Evolutionary conservation across 2,113 vertebrate genomes (phyloP), one percentile per base, ranked within the genome.

Genomic region (Origma solitaria): DNA sequence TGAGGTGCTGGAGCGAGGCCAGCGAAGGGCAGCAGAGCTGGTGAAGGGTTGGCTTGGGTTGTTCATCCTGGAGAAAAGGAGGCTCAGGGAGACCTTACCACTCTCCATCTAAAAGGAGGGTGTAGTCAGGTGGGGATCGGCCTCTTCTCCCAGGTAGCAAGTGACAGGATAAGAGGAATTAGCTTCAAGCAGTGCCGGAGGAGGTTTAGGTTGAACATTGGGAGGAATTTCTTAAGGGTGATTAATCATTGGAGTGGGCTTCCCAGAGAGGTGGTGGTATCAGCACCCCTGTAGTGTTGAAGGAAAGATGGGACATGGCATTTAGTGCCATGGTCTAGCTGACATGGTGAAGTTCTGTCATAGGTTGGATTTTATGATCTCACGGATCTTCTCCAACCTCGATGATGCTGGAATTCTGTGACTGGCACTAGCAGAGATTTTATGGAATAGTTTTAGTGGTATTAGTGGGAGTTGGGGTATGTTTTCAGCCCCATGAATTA

Each of bases 341-440:
- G 77, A 30, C 5, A 7, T 24, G 27, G 37, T 64, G 15, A 15
- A 21, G 7, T 12, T 88, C 7, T 0, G 15, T 57, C 23, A 13
- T 9, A 58, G 45, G 45, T 30, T 68, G 38, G n/a, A 53, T 45
- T 38, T 30, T 13, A 25, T 60, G 13, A 60, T 75, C 11, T 44
- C 38, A 40, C 30, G 40, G 45, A n/a, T 61, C n/a, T 53, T 82
- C 25, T 75, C 24, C 40, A 47, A 2, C 14, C 20, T 53, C 7
- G 31, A 17, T 53, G 38, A 33, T 38, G 24, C 21, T 50, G 35
- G 22, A 51, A 31, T 47, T 75, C n/a, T 68, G 37, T 58, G 37
- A 5, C 51, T n/a, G 47, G 33, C 17, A 9, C 7, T 19, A 50
- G 50, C 0, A 0, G 40, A 82, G 15, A 27, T 44, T 73, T 58